Evolutionary conservation across 2,888 invertebrate species (phyloP).

Genomic region (Sarcophaga variegata): DNA sequence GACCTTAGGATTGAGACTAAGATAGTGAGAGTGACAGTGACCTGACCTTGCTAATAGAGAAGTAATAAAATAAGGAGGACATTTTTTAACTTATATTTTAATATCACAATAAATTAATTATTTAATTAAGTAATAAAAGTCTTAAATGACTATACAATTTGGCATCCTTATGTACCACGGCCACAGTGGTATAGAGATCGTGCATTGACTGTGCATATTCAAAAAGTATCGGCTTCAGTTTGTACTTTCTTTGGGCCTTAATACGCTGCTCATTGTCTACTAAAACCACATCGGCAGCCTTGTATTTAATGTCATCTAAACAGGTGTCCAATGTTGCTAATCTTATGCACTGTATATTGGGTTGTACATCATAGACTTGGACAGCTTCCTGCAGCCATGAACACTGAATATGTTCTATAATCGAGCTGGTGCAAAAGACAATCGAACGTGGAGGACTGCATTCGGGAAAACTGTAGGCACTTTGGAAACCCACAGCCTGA

Average conservation of each 20-base stretch:
- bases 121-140: slow-evolving; percentile 47
- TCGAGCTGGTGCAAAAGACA: slow-evolving; percentile 86
- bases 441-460: slow-evolving; percentile 87
- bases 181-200: slow-evolving; percentile 83
- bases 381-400: slow-evolving; percentile 89
- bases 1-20: too few relatives aligned
- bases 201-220: slow-evolving; percentile 79
- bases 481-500: slow-evolving; percentile 84
- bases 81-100: slow-evolving; percentile 64
- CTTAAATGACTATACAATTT: slow-evolving; percentile 74
- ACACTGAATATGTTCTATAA: slow-evolving; percentile 89
- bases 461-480: slow-evolving; percentile 87
- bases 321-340: slow-evolving; percentile 85
- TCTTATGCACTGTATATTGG: slow-evolving; percentile 89
- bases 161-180: slow-evolving; percentile 86
- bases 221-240: slow-evolving; percentile 77
- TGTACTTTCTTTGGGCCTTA: slow-evolving; percentile 85
- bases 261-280: slow-evolving; percentile 88
- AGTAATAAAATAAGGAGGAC: neutral
- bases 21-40: too few relatives aligned
- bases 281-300: slow-evolving; percentile 88
- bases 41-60: neutral
- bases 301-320: slow-evolving; percentile 85
- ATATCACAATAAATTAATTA: slow-evolving; percentile 72
- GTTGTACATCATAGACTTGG: slow-evolving; percentile 88